Percentiles rank a stretch among this genome's conserved stretches.
These are phyloP conservation scores for Tretioscincus oriximinensis DNA, from an alignment of 2,113 vertebrate genomes.

Conservation along the genomic window DNA sequence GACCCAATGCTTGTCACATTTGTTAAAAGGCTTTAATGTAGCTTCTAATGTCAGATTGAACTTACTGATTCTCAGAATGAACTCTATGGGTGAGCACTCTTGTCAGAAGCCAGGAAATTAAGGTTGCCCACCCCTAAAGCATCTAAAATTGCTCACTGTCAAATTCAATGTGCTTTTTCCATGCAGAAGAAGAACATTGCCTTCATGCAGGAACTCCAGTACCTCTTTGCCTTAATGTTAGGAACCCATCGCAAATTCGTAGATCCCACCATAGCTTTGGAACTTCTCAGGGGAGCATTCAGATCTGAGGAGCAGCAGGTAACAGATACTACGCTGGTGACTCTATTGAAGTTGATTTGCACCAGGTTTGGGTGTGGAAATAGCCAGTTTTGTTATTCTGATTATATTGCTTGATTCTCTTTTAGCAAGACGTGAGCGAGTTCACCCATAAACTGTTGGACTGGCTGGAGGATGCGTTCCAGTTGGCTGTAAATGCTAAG, in stretches of 20 bases:
- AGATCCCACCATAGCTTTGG: slow-evolving; percentile 89
- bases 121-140: too few relatives aligned
- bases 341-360: neutral
- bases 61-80: too few relatives aligned
- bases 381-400: too few relatives aligned
- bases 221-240: slow-evolving; percentile 92
- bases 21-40: neutral
- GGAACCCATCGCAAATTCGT: slow-evolving; percentile 90
- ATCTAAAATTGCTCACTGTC: too few relatives aligned
- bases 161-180: neutral
- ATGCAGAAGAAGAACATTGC: slow-evolving; percentile 90
- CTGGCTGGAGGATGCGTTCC: slow-evolving; percentile 96
- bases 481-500: slow-evolving; percentile 86
- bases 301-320: slow-evolving; percentile 96
- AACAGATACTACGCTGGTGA: neutral
- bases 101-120: too few relatives aligned
- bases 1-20: too few relatives aligned
- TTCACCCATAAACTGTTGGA: slow-evolving; percentile 97
- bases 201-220: slow-evolving; percentile 96
- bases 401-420: slow-evolving; percentile 1
- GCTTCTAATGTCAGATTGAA: too few relatives aligned
- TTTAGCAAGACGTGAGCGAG: slow-evolving; percentile 93
- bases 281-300: slow-evolving; percentile 89
- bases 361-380: neutral
- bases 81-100: too few relatives aligned